Base-by-base conservation (phyloP, 2,797 vertebrate species). In the Halcyon smyrnensis region DNA sequence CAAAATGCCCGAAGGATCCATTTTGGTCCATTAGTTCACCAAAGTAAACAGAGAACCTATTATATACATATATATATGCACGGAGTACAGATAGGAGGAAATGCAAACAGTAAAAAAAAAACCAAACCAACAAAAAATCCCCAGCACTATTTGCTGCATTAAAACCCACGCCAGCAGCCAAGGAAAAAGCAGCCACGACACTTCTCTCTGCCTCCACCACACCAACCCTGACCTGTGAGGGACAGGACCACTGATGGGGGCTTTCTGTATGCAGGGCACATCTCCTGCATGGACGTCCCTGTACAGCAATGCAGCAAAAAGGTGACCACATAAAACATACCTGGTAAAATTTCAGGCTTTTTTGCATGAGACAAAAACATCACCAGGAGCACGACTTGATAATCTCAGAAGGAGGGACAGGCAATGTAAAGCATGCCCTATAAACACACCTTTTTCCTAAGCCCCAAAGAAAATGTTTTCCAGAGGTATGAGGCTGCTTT, bases 321-420 rank as follows among this genome's bases (percentile, higher is more conserved):
- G 6, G 43, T 5, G 37, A 63, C 24, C 15, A 7, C 2, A 1
- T 11, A 34, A 50, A 59, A 37, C 0, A 3, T 0, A 4, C 0
- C 28, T 9, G 46, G 46, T 23, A 39, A 80, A n/a, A 76, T 15
- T 21, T 43, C 59, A 65, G 36, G 27, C 5, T 70, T 84, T 48
- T 64, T 80, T 32, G 2, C 23, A 27, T 12, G 5, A 30, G 59
- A 32, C 3, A 56, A 53, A 90, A 65, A 2, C 11, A 67, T n/a
- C 48, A 39, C 11, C 21, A 13, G 50, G 53, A 25, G 30, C 45
- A 27, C 0, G 11, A 27, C 25, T 51, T 12, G 73, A 28, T 32
- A 24, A 15, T 13, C 57, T 71, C 19, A 36, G n/a, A 34, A 41
- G 76, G 50, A 53, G 32, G 12, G 36, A 46, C 2, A 1, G 20